A percentile compares a stretch with the other conserved stretches of the same genome.
Evolutionary conservation across 2,797 vertebrate species (phyloP).

Genomic region (Pseudochromis fuscus): DNA sequence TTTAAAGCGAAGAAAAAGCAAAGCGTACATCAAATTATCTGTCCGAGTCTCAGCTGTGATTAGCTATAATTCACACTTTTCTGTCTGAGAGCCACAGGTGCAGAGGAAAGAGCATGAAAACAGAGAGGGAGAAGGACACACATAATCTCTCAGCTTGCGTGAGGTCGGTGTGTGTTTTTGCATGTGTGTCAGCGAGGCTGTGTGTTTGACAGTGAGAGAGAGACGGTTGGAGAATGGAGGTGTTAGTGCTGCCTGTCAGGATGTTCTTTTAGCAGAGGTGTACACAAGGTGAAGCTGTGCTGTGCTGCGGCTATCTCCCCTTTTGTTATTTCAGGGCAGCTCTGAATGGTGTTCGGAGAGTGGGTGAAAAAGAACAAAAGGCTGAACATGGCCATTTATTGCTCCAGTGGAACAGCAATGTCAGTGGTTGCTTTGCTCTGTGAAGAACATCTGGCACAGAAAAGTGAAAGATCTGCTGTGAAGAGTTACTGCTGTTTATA

Average conservation of each 20-base stretch:
- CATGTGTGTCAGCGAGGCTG: conserved; percentile 4
- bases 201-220: conserved; percentile 25
- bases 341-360: conserved; percentile 40
- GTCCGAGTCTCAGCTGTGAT: conserved; percentile 56
- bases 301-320: conserved; percentile 1
- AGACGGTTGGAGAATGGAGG: conserved; percentile 16
- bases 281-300: conserved; percentile 39
- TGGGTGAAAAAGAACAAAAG: conserved; percentile 7
- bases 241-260: conserved; percentile 49
- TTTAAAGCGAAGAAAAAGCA: conserved; percentile 5
- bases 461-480: no score
- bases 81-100: conserved; percentile 31
- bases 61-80: conserved; percentile 65
- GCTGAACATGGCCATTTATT: not conserved
- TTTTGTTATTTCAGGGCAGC: conserved; percentile 36
- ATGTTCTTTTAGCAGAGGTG: conserved; percentile 61
- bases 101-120: conserved; percentile 18
- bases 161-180: not conserved
- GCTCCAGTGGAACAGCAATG: not conserved
- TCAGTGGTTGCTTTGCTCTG: no score
- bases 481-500: no score
- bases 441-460: no score
- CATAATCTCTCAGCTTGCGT: not conserved
- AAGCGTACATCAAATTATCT: conserved; percentile 52
- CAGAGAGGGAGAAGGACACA: not conserved